A percentile compares a stretch with the other conserved stretches of the same genome.
phyloP scores from a whole-genome alignment of 2,888 invertebrate species.

The Epirrhoe tristata region DNA sequence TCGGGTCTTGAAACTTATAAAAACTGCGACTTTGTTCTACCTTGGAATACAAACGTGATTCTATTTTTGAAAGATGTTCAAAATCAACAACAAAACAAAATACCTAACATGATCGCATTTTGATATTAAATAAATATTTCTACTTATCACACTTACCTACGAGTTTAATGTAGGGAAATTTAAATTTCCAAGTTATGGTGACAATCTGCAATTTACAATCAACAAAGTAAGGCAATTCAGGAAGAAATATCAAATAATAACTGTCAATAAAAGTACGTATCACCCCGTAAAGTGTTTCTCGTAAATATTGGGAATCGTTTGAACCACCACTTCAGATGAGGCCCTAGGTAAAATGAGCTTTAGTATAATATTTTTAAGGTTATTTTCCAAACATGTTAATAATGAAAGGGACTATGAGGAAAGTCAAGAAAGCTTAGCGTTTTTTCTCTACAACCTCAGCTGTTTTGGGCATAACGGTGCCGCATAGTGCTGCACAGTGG shows the following conservation, averaged over 20 bases:
- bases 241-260: constrained; percentile 74
- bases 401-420: neutral
- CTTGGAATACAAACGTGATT: no score
- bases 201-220: constrained; percentile 44
- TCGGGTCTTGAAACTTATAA: no score
- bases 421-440: no score
- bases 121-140: neutral
- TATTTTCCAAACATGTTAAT: neutral
- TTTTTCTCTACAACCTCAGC: no score
- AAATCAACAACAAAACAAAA: no score
- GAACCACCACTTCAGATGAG: constrained; percentile 10
- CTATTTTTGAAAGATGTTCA: no score
- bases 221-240: constrained; percentile 62
- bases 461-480: no score
- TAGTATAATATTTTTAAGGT: neutral
- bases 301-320: constrained; percentile 62
- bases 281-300: constrained; percentile 61
- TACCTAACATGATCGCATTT: no score
- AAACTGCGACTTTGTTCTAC: no score
- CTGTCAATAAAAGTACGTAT: constrained; percentile 70
- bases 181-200: constrained; percentile 13
- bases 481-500: no score
- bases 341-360: constrained; percentile 12
- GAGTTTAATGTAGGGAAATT: constrained; percentile 8
- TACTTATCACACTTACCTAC: neutral